Percentiles rank a stretch among this genome's conserved stretches.
Evolutionary conservation across 2,113 vertebrate species (phyloP).

Genomic region (Austrofundulus limnaeus): DNA sequence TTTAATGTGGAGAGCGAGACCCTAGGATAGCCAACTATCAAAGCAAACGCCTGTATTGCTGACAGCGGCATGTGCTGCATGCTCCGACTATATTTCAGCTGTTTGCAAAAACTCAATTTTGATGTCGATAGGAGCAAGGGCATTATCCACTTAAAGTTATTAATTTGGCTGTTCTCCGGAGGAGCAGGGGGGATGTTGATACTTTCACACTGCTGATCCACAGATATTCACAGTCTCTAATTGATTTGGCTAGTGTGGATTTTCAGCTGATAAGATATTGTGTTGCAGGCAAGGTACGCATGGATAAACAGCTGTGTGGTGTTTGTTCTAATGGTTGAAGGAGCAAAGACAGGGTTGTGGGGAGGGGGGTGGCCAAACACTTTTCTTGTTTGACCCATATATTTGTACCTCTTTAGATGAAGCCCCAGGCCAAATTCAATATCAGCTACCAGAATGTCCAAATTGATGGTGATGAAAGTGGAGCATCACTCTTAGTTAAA

Average conservation of each 20-base stretch:
- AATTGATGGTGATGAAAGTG: conserved; percentile 27
- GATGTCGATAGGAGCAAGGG: conserved; percentile 82
- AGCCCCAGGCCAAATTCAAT: conserved; percentile 56
- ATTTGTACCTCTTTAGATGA: conserved; percentile 65
- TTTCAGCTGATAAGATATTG: conserved; percentile 79
- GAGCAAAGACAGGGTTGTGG: conserved; percentile 16
- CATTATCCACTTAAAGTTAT: conserved; percentile 83
- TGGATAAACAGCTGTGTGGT: conserved; percentile 66
- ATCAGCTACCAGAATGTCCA: conserved; percentile 42
- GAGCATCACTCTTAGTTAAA: conserved; percentile 5
- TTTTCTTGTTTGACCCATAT: conserved; percentile 62
- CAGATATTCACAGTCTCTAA: conserved; percentile 80
- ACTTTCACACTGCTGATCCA: conserved; percentile 75
- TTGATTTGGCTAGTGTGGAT: conserved; percentile 81
- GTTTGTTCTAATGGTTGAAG: conserved; percentile 60
- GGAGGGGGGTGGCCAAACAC: conserved; percentile 40
- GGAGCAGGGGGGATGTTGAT: conserved; percentile 76
- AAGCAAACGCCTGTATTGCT: conserved; percentile 46
- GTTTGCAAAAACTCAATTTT: conserved; percentile 78
- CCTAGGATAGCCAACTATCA: conserved; percentile 52
- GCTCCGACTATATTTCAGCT: conserved; percentile 64
- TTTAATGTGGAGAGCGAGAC: conserved; percentile 48
- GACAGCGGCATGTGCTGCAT: conserved; percentile 40
- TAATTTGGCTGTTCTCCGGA: conserved; percentile 82
- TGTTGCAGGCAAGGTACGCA: conserved; percentile 73